Conservation (phyloP, 1,140 invertebrate genomes). For the Papilio polytes region DNA sequence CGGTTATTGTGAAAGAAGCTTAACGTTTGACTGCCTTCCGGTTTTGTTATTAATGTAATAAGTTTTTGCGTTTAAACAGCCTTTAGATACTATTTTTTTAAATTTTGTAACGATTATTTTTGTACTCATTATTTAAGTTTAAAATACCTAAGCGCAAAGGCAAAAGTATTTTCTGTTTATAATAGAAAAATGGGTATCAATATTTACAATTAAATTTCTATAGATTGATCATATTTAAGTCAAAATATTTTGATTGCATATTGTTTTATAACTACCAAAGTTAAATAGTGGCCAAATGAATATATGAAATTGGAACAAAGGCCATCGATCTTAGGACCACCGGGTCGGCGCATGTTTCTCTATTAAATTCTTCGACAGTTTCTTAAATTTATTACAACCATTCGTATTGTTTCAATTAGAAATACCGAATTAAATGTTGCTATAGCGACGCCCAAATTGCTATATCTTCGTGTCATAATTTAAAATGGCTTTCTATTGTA, state of each 20-base stretch:
- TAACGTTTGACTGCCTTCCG: constrained; percentile 13
- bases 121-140: not conserved
- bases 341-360: constrained; percentile 60
- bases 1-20: constrained; percentile 27
- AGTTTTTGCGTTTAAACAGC: not conserved
- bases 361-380: constrained; percentile 63
- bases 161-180: not conserved
- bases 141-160: not conserved
- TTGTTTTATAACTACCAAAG: constrained; percentile 17
- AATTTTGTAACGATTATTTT: not conserved
- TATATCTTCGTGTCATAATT: constrained; percentile 58
- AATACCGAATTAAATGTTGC: constrained; percentile 72
- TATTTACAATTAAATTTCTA: not conserved
- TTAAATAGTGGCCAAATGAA: constrained; percentile 37
- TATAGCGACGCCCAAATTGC: constrained; percentile 73
- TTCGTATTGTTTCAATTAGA: constrained; percentile 80
- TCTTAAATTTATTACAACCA: constrained; percentile 67
- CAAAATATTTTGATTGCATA: not conserved
- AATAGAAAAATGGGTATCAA: not conserved
- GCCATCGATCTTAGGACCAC: constrained; percentile 70
- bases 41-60: constrained; percentile 21
- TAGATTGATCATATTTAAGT: too few species aligned
- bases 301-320: constrained; percentile 60
- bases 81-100: too few species aligned
- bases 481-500: constrained; percentile 46